phyloP scores from a whole-genome alignment of 2,888 invertebrate genomes.

The Notodonta dromedarius region DNA sequence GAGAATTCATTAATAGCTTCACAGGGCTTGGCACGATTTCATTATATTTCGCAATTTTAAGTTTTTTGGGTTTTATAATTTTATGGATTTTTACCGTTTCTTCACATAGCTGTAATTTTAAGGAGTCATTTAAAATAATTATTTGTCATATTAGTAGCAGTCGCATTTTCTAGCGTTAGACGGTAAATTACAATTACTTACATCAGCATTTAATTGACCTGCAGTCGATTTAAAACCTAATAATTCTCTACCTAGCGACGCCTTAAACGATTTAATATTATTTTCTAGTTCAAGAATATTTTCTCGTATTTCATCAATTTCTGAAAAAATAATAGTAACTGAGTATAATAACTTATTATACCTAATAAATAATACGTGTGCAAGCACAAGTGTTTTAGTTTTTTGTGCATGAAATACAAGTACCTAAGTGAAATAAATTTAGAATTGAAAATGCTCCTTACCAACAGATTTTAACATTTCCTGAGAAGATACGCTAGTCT shows the following conservation, averaged over 20 bases:
- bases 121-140: too few relatives aligned
- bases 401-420: too few relatives aligned
- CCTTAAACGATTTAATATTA: constrained; percentile 57
- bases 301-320: constrained; percentile 65
- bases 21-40: constrained; percentile 72
- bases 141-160: too few relatives aligned
- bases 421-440: too few relatives aligned
- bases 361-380: too few relatives aligned
- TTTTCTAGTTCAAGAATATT: constrained; percentile 62
- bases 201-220: constrained; percentile 48
- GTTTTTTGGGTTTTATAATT: constrained; percentile 36
- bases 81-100: constrained; percentile 22
- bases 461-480: constrained; percentile 53
- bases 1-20: constrained; percentile 62
- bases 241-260: constrained; percentile 51
- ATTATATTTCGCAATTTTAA: constrained; percentile 49
- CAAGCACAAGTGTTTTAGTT: too few relatives aligned
- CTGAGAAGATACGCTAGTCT: constrained; percentile 47
- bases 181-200: constrained; percentile 25
- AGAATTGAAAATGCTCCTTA: constrained; percentile 28
- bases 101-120: constrained; percentile 40
- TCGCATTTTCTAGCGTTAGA: too few relatives aligned
- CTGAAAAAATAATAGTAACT: constrained; percentile 46
- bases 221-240: constrained; percentile 44
- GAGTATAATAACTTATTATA: too few relatives aligned